Conservation (phyloP, 1,140 invertebrate species). For the Notospermus geniculatus region DNA sequence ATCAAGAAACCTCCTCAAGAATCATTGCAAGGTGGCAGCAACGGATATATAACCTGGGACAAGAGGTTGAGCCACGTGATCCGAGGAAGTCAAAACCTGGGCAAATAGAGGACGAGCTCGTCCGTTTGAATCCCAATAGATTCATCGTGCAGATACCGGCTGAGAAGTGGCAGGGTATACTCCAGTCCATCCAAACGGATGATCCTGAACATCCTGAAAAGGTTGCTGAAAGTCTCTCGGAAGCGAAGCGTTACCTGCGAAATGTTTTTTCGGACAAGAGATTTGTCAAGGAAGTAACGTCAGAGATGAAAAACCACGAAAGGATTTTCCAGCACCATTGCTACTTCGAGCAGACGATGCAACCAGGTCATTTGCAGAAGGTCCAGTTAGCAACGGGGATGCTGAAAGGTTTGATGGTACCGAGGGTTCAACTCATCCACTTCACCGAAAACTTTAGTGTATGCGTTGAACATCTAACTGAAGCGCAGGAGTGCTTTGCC, state of each 20-base stretch:
- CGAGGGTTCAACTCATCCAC: constrained; percentile 41
- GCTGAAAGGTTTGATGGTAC: constrained; percentile 30
- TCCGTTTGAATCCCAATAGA: constrained; percentile 35
- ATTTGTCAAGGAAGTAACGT: constrained; percentile 33
- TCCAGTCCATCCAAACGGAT: neutral
- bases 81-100: neutral
- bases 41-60: constrained; percentile 33
- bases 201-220: too few species aligned
- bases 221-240: neutral
- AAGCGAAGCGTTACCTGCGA: constrained; percentile 25
- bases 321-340: constrained; percentile 29
- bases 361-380: constrained; percentile 27
- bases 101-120: neutral
- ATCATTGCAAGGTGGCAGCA: constrained; percentile 36
- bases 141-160: constrained; percentile 37
- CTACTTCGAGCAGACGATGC: constrained; percentile 32
- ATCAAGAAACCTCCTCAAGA: constrained; percentile 11
- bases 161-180: constrained; percentile 37
- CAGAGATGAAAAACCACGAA: constrained; percentile 30
- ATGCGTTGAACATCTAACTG: constrained; percentile 42
- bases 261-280: neutral
- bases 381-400: constrained; percentile 34
- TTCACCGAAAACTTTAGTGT: constrained; percentile 38
- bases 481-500: constrained; percentile 31
- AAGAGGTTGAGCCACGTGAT: neutral